phyloP scores from a whole-genome alignment of 2,113 vertebrate species.

The Oncorhynchus masou region DNA sequence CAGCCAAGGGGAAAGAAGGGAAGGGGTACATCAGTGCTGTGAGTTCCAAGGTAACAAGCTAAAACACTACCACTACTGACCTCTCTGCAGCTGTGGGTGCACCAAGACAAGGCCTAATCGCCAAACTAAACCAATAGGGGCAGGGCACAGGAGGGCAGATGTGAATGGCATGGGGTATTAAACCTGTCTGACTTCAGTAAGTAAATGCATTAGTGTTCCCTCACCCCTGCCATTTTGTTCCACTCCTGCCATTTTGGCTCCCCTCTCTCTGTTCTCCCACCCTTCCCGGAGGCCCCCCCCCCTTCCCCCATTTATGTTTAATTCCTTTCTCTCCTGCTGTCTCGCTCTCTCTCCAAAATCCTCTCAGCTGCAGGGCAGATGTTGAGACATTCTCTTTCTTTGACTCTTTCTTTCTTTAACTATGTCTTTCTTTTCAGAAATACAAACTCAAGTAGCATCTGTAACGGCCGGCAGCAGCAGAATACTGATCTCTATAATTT shows the following conservation, averaged over 20 bases:
- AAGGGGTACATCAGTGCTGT: background rate
- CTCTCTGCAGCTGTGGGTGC: background rate
- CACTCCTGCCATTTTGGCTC: slow-evolving; percentile 62
- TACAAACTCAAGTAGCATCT: background rate
- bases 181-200: slow-evolving; percentile 4
- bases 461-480: background rate
- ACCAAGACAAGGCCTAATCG: background rate
- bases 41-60: background rate
- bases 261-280: slow-evolving; percentile 38
- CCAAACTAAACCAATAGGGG: background rate
- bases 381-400: slow-evolving; percentile 33
- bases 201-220: slow-evolving; percentile 37
- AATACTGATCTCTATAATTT: too few species aligned
- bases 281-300: slow-evolving; percentile 23
- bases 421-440: background rate
- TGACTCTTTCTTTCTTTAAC: slow-evolving; percentile 17
- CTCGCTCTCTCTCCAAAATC: slow-evolving; percentile 34
- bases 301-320: slow-evolving; percentile 40
- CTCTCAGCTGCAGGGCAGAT: slow-evolving; percentile 70
- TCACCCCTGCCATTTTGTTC: slow-evolving; percentile 1
- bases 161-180: slow-evolving; percentile 11
- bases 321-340: slow-evolving; percentile 56
- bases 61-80: background rate
- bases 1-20: background rate
- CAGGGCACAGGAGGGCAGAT: slow-evolving; percentile 12